Percentiles rank a stretch among this genome's conserved stretches.
Conservation (phyloP, 2,888 invertebrate genomes). For the Agrotis clavis region DNA sequence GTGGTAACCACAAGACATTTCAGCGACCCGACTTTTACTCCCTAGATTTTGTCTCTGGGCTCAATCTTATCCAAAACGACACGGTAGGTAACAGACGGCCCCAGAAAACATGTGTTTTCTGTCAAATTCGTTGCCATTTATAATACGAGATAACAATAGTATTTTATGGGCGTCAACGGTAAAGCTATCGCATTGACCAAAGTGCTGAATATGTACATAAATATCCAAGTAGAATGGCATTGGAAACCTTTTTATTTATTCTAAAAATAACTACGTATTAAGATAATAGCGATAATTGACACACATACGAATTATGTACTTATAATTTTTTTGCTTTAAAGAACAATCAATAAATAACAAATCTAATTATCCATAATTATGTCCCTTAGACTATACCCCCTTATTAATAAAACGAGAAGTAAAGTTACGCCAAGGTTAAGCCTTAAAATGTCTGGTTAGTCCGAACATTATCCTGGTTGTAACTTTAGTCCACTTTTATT, state of each 20-base stretch:
- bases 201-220: conserved; percentile 4
- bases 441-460: no score
- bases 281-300: conserved; percentile 5
- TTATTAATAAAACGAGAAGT: no score
- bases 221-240: neutral
- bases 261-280: conserved; percentile 12
- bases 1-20: no score
- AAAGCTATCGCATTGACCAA: conserved; percentile 11
- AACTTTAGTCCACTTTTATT: no score
- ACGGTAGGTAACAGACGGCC: conserved; percentile 24
- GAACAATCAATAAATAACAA: no score
- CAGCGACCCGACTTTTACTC: no score
- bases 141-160: conserved; percentile 33
- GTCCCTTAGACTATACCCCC: no score
- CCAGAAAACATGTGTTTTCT: conserved; percentile 27
- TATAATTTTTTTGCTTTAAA: no score
- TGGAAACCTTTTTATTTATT: neutral
- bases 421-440: no score
- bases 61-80: neutral
- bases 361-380: no score
- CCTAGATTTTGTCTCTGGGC: neutral
- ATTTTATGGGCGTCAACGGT: conserved; percentile 48
- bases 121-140: conserved; percentile 15
- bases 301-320: no score
- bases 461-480: no score